Evolutionary conservation across 1,140 invertebrate species (phyloP), one percentile per base, ranked within the genome.

Genomic region (Diachasma alloeum): DNA sequence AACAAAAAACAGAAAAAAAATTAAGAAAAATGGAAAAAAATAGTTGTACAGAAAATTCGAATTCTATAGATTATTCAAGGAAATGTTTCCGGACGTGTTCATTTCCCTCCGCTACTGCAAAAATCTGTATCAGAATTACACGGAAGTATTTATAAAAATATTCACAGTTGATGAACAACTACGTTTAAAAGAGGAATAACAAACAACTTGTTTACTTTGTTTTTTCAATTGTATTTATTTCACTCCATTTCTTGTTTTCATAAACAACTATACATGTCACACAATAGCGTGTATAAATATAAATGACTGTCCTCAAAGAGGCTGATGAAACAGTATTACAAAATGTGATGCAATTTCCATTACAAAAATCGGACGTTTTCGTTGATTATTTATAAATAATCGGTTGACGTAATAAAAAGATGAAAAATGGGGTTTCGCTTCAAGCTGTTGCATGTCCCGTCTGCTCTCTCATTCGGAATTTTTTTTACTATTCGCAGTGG

Each of bases 231-330:
- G 9, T 11, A 68, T 37, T 68, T 37, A n/a, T 68, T n/a, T 19
- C 11, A 37, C 17, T 39, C 17, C 13, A 31, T 31, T 39, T 39
- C 31, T 13, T 39, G n/a, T 39, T 68, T 74, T 74, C 31, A 22
- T 74, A 63, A 59, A 74, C 31, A 66, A 74, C 53, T 74, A 74
- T 74, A 66, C 48, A 63, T 59, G 53, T 73, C 26, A 31, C 48
- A 31, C 24, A 26, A 66, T 66, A 17, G 37, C 56, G 71, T 31
- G 71, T 73, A 73, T 73, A 73, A 73, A 73, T 73, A 73, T 73
- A 73, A 73, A 73, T 73, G 42, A 48, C 46, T 48, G 37, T 39
- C 46, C n/a, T 22, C 48, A 56, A 56, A 46, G 70, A 24, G 11
- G 48, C n/a, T 15, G 44, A 22, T 48, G 71, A 56, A 59, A 73